A percentile compares a stretch with the other conserved stretches of the same genome.
Conservation (phyloP, 2,113 vertebrate species). For the Tauraco erythrolophus region DNA sequence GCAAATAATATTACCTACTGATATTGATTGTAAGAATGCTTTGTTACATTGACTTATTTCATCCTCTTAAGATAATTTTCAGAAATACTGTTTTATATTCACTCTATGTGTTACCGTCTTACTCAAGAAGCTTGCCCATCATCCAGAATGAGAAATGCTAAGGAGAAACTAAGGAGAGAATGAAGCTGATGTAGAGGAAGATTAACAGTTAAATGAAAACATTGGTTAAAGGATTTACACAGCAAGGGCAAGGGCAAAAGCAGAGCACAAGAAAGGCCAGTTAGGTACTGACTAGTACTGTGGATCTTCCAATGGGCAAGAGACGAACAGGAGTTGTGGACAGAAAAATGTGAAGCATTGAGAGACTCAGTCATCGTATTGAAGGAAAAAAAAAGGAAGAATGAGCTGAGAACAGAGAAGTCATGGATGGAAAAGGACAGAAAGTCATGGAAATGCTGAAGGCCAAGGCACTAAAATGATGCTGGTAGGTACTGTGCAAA, state of each 20-base stretch:
- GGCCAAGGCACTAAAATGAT: background rate
- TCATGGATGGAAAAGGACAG: background rate
- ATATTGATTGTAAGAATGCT: background rate
- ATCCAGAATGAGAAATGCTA: background rate
- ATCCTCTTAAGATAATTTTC: background rate
- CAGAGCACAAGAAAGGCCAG: too few species aligned
- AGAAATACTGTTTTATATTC: background rate
- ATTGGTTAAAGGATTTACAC: background rate
- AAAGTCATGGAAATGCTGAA: background rate
- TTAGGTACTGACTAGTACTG: background rate
- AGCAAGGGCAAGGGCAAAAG: background rate
- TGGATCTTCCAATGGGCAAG: background rate
- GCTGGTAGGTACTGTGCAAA: background rate
- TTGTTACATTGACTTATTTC: background rate
- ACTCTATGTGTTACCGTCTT: fast-evolving
- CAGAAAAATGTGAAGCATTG: background rate
- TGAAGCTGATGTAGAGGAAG: background rate
- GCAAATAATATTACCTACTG: background rate
- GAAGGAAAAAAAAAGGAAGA: background rate
- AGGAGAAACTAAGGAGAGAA: background rate
- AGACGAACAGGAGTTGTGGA: background rate
- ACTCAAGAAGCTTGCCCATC: background rate
- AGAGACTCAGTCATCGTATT: background rate
- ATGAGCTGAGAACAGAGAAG: background rate
- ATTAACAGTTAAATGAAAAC: background rate